Conservation (phyloP, 2,797 vertebrate genomes). For the Rachycentron canadum region DNA sequence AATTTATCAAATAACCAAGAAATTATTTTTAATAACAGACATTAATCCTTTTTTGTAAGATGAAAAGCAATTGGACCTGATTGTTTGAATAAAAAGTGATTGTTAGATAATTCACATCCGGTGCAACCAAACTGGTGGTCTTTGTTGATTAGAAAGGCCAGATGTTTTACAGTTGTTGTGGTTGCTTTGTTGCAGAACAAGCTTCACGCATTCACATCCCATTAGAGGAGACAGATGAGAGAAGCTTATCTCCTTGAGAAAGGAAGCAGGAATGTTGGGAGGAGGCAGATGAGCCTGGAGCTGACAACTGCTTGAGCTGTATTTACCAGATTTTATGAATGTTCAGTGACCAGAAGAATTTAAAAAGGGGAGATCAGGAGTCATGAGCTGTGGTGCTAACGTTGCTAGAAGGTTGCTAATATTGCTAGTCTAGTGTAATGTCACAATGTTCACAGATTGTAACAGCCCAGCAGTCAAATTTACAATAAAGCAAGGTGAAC, state of each 20-base stretch:
- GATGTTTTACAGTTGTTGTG: background rate
- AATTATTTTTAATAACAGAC: background rate
- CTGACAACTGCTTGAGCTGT: background rate
- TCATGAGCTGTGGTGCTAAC: background rate
- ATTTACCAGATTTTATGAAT: background rate
- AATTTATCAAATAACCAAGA: slow-evolving; percentile 4
- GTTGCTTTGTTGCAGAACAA: background rate
- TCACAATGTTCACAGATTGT: no score
- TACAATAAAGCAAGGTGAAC: no score
- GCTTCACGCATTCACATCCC: slow-evolving; percentile 8
- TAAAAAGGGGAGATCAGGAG: background rate
- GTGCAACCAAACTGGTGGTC: background rate
- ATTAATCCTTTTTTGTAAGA: background rate
- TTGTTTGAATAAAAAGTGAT: background rate
- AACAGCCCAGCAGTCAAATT: no score
- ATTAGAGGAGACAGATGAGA: background rate
- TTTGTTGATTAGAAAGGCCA: slow-evolving; percentile 3
- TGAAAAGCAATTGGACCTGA: background rate
- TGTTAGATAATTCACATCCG: background rate
- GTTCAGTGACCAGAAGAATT: background rate
- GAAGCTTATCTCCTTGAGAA: slow-evolving; percentile 29
- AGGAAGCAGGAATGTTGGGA: slow-evolving; percentile 44
- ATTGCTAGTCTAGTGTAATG: no score
- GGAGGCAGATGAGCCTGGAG: slow-evolving; percentile 1
- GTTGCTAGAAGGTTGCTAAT: no score